Conservation (phyloP, 2,888 invertebrate genomes). For the Tipula lateralis region DNA sequence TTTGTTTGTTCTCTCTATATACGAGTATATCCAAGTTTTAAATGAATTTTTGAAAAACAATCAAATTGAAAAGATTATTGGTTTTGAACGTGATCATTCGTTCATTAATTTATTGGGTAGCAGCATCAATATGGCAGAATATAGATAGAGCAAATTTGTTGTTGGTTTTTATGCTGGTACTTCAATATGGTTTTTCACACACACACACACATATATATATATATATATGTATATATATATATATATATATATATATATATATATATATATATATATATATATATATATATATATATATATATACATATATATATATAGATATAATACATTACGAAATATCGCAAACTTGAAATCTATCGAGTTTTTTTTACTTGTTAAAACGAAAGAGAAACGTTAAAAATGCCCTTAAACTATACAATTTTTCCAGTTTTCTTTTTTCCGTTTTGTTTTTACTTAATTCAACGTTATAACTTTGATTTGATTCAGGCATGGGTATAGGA, state of each 20-base stretch:
- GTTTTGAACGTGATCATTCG: neutral
- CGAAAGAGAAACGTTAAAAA: neutral
- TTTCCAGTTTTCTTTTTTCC: neutral
- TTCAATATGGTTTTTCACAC: neutral
- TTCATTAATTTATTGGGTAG: neutral
- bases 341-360: neutral
- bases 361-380: neutral
- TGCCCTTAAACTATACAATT: neutral
- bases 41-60: neutral
- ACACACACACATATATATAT: too few relatives aligned
- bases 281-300: too few relatives aligned
- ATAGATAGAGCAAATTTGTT: neutral
- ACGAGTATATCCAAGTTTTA: neutral
- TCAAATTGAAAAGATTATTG: conserved; percentile 15
- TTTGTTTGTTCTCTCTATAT: too few relatives aligned
- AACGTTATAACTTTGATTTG: neutral
- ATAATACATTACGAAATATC: neutral
- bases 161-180: neutral
- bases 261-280: too few relatives aligned
- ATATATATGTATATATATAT: too few relatives aligned
- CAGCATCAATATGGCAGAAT: neutral
- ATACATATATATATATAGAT: too few relatives aligned
- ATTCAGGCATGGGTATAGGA: neutral
- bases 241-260: too few relatives aligned
- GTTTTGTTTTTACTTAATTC: neutral